A percentile compares a stretch with the other conserved stretches of the same genome.
These are phyloP conservation scores for Cettia cetti DNA, from an alignment of 2,113 vertebrate genomes.

Conservation along the genomic window DNA sequence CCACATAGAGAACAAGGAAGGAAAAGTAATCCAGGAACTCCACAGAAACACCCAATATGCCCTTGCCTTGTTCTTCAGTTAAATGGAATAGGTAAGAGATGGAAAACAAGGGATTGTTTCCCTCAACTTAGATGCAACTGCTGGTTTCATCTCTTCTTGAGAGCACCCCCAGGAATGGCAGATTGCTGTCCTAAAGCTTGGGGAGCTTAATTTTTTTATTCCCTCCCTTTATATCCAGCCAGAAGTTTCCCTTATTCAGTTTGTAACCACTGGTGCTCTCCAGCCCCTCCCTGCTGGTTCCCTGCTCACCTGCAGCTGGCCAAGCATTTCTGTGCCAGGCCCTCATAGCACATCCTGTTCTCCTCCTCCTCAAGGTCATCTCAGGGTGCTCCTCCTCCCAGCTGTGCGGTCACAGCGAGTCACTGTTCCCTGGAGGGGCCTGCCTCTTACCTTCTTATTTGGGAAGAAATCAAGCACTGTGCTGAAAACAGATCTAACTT, in stretches of 20 bases:
- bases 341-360: background rate
- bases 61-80: background rate
- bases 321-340: background rate
- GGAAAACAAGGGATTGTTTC: background rate
- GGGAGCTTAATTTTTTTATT: too few relatives aligned
- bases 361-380: background rate
- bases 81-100: background rate
- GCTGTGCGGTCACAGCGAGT: background rate
- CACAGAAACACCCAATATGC: background rate
- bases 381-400: background rate
- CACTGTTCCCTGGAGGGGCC: background rate
- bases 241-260: background rate
- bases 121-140: background rate
- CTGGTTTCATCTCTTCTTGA: background rate
- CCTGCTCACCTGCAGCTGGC: background rate
- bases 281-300: background rate
- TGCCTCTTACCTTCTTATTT: rapidly evolving
- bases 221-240: background rate
- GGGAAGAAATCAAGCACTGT: background rate
- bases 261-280: background rate
- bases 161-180: background rate
- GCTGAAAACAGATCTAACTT: background rate
- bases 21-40: background rate
- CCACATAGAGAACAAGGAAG: rapidly evolving
- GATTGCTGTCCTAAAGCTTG: background rate